Conservation (phyloP, 2,113 vertebrate genomes). For the Recurvirostra avosetta region DNA sequence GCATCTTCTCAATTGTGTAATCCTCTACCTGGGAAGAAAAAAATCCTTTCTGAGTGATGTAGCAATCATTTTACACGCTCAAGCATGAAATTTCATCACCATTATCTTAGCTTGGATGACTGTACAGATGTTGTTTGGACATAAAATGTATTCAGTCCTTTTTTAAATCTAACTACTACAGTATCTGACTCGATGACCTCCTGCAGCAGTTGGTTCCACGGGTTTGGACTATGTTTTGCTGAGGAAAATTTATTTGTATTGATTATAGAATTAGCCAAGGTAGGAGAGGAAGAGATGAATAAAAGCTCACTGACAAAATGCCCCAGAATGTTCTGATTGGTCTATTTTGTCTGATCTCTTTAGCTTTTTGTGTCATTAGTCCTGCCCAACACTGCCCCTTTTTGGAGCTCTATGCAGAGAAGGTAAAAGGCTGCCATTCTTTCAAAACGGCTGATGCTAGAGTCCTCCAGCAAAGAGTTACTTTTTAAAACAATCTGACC, state of each 20-base stretch:
- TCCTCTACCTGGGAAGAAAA: constrained; percentile 54
- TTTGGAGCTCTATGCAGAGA: not conserved
- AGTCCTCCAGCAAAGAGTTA: not conserved
- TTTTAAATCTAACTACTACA: constrained; percentile 29
- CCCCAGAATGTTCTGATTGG: not conserved
- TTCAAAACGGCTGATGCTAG: not conserved
- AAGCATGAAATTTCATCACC: constrained; percentile 75
- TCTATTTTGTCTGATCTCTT: not conserved
- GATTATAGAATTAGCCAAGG: not conserved
- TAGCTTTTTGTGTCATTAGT: not conserved
- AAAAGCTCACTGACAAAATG: not conserved
- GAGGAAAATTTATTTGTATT: constrained; percentile 3
- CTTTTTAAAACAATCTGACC: not conserved
- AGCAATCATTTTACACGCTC: constrained; percentile 73
- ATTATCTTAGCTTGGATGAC: constrained; percentile 68
- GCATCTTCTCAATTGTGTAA: constrained; percentile 41
- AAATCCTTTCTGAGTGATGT: constrained; percentile 64
- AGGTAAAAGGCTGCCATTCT: not conserved
- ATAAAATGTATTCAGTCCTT: constrained; percentile 59
- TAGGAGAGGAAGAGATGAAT: not conserved
- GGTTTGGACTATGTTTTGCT: not conserved
- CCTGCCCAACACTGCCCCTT: not conserved
- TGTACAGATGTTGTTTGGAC: constrained; percentile 69
- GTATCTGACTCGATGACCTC: constrained; percentile 43
- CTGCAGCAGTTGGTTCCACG: constrained; percentile 11